A percentile compares a stretch with the other conserved stretches of the same genome.
Conservation (phyloP, 2,888 invertebrate species). For the Trissolcus brochymenae region DNA sequence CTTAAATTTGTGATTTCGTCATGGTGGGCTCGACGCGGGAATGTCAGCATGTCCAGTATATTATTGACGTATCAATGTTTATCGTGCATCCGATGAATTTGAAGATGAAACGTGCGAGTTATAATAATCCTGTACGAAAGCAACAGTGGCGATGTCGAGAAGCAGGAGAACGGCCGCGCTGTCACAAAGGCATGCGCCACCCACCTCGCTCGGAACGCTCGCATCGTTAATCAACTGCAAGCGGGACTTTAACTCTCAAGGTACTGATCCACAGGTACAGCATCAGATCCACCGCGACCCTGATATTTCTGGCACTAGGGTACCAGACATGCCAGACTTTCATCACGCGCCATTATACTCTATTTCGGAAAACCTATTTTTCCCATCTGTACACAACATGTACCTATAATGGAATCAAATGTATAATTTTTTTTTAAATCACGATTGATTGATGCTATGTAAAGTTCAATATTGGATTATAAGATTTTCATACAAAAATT, state of each 20-base stretch:
- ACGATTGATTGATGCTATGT: too few species aligned
- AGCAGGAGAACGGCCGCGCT: slow-evolving; percentile 72
- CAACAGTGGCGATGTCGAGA: slow-evolving; percentile 73
- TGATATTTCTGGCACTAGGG: slow-evolving; percentile 58
- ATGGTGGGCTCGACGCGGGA: slow-evolving; percentile 49
- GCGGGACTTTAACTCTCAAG: slow-evolving; percentile 74
- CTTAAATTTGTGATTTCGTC: slow-evolving; percentile 52
- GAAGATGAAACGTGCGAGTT: slow-evolving; percentile 70
- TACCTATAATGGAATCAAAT: too few species aligned
- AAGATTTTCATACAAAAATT: too few species aligned
- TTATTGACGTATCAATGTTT: slow-evolving; percentile 59
- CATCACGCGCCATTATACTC: slow-evolving; percentile 45
- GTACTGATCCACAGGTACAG: slow-evolving; percentile 74
- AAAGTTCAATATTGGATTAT: too few species aligned
- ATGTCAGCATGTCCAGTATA: slow-evolving; percentile 50
- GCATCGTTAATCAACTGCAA: slow-evolving; percentile 75
- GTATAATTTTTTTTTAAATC: too few species aligned
- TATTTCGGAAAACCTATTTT: slow-evolving; percentile 4
- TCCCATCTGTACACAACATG: background rate
- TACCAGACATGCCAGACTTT: slow-evolving; percentile 44
- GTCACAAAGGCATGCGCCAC: slow-evolving; percentile 77
- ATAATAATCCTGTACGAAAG: slow-evolving; percentile 68
- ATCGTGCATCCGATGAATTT: slow-evolving; percentile 62
- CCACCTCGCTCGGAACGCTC: slow-evolving; percentile 74
- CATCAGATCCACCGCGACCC: slow-evolving; percentile 62